Percentiles rank a stretch among this genome's conserved stretches.
phyloP scores from a whole-genome alignment of 2,797 vertebrate genomes.

The Kryptopterus vitreolus region DNA sequence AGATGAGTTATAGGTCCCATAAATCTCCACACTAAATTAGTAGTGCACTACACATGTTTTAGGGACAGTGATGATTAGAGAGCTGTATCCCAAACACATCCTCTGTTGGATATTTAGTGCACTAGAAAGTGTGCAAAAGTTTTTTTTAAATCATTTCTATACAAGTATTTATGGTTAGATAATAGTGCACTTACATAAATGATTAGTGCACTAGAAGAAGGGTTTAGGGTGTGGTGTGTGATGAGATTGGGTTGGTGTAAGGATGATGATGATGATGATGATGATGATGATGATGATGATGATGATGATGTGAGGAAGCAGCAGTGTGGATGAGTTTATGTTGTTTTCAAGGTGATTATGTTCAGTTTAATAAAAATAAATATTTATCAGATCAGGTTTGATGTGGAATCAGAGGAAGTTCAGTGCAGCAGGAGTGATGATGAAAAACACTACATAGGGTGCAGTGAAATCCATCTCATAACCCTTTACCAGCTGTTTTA shows the following conservation, averaged over 20 bases:
- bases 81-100: not conserved
- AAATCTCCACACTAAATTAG: not conserved
- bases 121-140: not conserved
- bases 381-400: too few species aligned
- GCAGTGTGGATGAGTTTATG: conserved; percentile 36
- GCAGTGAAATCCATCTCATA: too few species aligned
- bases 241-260: not conserved
- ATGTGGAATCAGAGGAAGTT: too few species aligned
- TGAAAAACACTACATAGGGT: too few species aligned
- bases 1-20: not conserved
- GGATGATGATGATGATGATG: not conserved
- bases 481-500: too few species aligned
- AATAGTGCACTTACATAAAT: not conserved
- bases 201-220: not conserved
- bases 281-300: not conserved
- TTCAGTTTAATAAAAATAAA: too few species aligned
- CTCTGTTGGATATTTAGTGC: not conserved
- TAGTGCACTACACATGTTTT: not conserved
- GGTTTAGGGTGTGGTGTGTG: not conserved
- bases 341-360: too few species aligned
- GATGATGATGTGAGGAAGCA: conserved; percentile 38
- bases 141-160: not conserved
- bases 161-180: not conserved
- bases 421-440: too few species aligned
- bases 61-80: not conserved